These are phyloP conservation scores for Plebejus anna DNA, from an alignment of 2,888 invertebrate genomes.

Conservation along the genomic window DNA sequence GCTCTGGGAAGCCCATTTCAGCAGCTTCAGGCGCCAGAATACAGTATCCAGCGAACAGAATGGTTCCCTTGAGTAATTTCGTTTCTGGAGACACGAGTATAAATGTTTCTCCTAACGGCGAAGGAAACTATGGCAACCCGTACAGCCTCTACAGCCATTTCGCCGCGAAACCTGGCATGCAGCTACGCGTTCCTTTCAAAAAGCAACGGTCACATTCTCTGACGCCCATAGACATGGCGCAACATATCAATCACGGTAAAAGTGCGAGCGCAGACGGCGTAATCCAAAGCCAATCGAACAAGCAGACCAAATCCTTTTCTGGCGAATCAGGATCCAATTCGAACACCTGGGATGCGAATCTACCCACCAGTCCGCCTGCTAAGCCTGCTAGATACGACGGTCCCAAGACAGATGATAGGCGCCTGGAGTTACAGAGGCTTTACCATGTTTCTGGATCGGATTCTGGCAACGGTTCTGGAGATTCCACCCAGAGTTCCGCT, in stretches of 20 bases:
- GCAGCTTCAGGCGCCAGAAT: constrained; percentile 93
- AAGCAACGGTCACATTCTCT: constrained; percentile 89
- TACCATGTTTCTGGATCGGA: constrained; percentile 93
- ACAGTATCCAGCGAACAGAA: constrained; percentile 90
- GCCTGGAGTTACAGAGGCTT: constrained; percentile 81
- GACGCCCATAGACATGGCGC: constrained; percentile 81
- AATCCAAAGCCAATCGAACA: constrained; percentile 72
- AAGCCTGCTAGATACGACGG: constrained; percentile 78
- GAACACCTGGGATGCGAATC: constrained; percentile 73
- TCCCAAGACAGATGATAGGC: constrained; percentile 80
- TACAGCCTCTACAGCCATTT: constrained; percentile 74
- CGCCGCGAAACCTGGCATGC: constrained; percentile 65
- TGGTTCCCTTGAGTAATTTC: constrained; percentile 88
- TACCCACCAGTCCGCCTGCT: constrained; percentile 81
- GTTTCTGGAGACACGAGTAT: constrained; percentile 59
- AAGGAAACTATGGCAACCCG: constrained; percentile 61
- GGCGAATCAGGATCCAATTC: constrained; percentile 73
- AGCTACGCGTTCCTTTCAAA: constrained; percentile 63
- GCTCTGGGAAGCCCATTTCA: constrained; percentile 93
- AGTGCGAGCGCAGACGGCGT: constrained; percentile 86
- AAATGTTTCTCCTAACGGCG: constrained; percentile 58
- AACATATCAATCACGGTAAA: constrained; percentile 75
- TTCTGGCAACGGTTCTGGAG: constrained; percentile 93
- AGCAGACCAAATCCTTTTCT: constrained; percentile 65
- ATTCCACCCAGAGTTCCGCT: constrained; percentile 87